Conservation (phyloP, 2,113 vertebrate species). For the Riparia riparia region DNA sequence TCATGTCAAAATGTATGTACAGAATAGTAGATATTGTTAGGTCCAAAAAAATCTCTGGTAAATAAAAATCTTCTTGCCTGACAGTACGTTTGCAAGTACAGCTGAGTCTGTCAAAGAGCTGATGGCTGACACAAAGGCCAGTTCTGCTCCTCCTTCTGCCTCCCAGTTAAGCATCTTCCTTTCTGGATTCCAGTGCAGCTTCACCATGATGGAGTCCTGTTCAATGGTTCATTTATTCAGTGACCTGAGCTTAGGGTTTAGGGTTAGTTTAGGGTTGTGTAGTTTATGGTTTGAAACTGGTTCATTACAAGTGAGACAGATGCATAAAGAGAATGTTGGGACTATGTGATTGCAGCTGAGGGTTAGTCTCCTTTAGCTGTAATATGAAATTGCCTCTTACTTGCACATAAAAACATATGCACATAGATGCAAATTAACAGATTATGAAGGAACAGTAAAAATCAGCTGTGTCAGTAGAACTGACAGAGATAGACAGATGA, state of each 20-base stretch:
- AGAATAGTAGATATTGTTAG: not conserved
- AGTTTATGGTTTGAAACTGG: not conserved
- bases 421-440: not conserved
- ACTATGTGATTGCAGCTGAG: not conserved
- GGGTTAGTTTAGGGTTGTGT: not conserved
- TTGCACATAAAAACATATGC: not conserved
- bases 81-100: not conserved
- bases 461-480: not conserved
- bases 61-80: not conserved
- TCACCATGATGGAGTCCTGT: fast-evolving
- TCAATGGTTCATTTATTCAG: not conserved
- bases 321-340: not conserved
- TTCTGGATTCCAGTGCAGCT: not conserved
- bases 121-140: not conserved
- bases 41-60: not conserved
- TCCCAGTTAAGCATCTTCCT: not conserved
- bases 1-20: not conserved
- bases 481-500: not conserved
- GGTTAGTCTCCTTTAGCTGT: not conserved
- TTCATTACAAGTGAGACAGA: not conserved
- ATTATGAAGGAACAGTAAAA: not conserved
- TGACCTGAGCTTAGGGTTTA: not conserved
- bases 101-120: not conserved
- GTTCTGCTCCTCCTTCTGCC: not conserved
- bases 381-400: not conserved